phyloP scores from a whole-genome alignment of 1,140 invertebrate species.

The Diploscapter pachys region DNA sequence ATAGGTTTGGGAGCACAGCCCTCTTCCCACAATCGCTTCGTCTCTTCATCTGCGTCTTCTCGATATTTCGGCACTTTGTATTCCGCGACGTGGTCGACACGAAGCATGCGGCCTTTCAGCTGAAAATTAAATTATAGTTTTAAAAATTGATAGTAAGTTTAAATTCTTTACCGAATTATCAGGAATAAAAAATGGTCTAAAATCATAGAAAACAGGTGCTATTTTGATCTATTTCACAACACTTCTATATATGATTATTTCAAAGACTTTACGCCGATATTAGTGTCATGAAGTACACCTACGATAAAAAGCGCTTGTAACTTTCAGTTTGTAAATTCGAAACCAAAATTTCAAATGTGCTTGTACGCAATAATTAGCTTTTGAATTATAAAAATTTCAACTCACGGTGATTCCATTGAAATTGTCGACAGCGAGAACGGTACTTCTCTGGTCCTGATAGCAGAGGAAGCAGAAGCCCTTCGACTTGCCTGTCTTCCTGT shows the following conservation, averaged over 20 bases:
- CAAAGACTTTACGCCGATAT: too few species aligned
- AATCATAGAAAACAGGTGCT: too few species aligned
- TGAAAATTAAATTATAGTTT: slow-evolving; percentile 39
- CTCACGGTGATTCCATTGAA: slow-evolving; percentile 74
- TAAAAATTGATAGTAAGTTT: slow-evolving; percentile 2
- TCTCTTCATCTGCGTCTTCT: slow-evolving; percentile 76
- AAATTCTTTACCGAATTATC: background rate
- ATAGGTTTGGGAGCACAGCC: slow-evolving; percentile 73
- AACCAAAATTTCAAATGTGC: slow-evolving; percentile 9
- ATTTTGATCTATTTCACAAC: too few species aligned
- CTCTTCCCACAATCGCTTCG: slow-evolving; percentile 72
- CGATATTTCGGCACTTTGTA: slow-evolving; percentile 88
- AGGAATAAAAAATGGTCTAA: too few species aligned
- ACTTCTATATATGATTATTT: too few species aligned
- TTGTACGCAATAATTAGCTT: background rate
- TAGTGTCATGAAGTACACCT: too few species aligned
- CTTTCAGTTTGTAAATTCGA: too few species aligned
- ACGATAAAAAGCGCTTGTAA: too few species aligned
- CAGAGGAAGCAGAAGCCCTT: slow-evolving; percentile 95
- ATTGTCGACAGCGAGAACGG: slow-evolving; percentile 91
- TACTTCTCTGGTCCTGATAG: slow-evolving; percentile 96
- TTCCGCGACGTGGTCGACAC: slow-evolving; percentile 89
- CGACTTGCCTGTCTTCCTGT: slow-evolving; percentile 89
- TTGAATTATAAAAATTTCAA: background rate
- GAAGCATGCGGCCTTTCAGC: slow-evolving; percentile 67